phyloP scores from a whole-genome alignment of 2,113 vertebrate genomes.

The Stercorarius parasiticus region DNA sequence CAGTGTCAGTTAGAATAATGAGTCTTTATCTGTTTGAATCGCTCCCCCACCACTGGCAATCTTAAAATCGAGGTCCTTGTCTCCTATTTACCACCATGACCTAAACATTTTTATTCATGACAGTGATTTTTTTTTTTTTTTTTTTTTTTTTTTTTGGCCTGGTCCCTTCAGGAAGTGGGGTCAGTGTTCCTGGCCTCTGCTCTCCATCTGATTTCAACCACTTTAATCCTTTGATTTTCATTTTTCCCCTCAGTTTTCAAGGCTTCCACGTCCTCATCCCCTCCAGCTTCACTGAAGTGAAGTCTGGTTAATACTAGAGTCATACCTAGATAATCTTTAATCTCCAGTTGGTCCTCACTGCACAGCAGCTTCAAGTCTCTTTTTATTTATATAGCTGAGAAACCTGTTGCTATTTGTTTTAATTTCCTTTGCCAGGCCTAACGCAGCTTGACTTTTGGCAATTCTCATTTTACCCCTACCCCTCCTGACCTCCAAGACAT shows the following conservation, averaged over 20 bases:
- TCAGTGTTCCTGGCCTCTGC: not conserved
- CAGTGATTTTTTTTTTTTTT: not conserved
- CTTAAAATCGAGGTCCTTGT: not conserved
- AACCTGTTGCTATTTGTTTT: constrained; percentile 68
- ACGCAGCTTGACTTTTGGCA: constrained; percentile 61
- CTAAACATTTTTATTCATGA: not conserved
- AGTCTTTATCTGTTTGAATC: not conserved
- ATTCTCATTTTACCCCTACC: constrained; percentile 48
- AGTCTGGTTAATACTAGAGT: not conserved
- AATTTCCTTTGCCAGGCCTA: constrained; percentile 57
- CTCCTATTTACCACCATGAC: not conserved
- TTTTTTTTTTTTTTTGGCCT: not conserved
- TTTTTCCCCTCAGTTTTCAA: not conserved
- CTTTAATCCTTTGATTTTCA: not conserved
- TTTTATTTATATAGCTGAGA: constrained; percentile 68
- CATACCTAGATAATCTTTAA: constrained; percentile 35
- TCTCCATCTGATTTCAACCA: not conserved
- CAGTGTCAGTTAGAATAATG: not conserved
- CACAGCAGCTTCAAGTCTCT: constrained; percentile 28
- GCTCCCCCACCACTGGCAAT: not conserved
- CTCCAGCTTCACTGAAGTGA: not conserved
- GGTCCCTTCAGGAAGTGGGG: not conserved
- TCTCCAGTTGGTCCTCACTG: not conserved
- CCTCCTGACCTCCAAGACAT: constrained; percentile 55
- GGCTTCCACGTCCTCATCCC: not conserved